Evolutionary conservation across 2,797 vertebrate genomes (phyloP).

Genomic region (Macropodus opercularis): DNA sequence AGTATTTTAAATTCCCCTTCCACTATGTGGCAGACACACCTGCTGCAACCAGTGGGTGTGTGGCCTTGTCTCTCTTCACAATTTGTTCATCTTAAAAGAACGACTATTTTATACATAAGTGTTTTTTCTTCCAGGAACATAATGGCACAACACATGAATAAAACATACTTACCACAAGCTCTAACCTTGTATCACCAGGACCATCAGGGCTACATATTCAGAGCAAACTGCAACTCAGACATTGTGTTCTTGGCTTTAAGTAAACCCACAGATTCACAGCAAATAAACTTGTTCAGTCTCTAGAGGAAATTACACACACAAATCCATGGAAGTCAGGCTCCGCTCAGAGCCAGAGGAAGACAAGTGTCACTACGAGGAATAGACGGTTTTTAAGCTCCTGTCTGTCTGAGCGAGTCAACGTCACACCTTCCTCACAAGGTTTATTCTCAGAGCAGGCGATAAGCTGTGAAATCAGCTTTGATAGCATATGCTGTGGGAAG

Average conservation of each 20-base stretch:
- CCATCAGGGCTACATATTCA: neutral
- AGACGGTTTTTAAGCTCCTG: constrained; percentile 27
- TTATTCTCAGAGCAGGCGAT: constrained; percentile 53
- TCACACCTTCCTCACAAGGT: constrained; percentile 54
- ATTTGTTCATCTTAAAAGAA: too few relatives aligned
- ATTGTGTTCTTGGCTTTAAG: neutral
- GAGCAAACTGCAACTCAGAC: constrained; percentile 2
- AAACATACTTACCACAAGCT: neutral
- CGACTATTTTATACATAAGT: constrained; percentile 2
- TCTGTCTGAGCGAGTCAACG: constrained; percentile 60
- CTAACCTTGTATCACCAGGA: neutral
- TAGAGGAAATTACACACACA: constrained; percentile 16
- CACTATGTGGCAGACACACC: too few relatives aligned
- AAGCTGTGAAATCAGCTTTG: constrained; percentile 66
- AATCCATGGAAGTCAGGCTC: constrained; percentile 12
- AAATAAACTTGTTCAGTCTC: constrained; percentile 12
- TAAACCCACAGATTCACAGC: constrained; percentile 10
- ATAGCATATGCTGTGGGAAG: constrained; percentile 49
- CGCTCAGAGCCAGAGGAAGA: constrained; percentile 21
- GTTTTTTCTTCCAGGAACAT: neutral
- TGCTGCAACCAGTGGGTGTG: too few relatives aligned
- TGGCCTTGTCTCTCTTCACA: too few relatives aligned
- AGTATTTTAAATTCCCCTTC: too few relatives aligned
- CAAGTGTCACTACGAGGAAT: constrained; percentile 34
- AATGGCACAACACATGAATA: neutral